Percentiles rank a stretch among this genome's conserved stretches.
Conservation (phyloP, 2,888 invertebrate species). For the Schrankia costaestrigalis region DNA sequence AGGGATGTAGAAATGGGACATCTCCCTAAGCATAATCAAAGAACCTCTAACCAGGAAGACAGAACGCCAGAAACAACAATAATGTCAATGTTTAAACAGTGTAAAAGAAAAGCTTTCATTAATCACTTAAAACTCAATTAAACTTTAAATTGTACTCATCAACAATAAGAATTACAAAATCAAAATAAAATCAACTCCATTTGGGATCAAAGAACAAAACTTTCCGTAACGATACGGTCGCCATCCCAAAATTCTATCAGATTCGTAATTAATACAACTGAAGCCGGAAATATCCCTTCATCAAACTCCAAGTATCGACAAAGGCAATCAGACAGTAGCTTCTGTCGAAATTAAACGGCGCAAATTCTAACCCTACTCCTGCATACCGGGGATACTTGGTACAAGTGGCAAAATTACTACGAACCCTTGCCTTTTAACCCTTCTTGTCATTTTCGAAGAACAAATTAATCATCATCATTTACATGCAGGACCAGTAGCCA, state of each 20-base stretch:
- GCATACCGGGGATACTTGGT: conserved; percentile 62
- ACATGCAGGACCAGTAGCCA: conserved; percentile 77
- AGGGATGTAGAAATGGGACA: no score
- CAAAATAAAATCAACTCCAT: conserved; percentile 28
- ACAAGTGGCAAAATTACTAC: conserved; percentile 66
- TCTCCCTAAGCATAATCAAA: no score
- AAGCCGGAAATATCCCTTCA: conserved; percentile 77
- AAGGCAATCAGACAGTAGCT: conserved; percentile 75
- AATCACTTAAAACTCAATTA: no score
- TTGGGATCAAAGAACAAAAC: conserved; percentile 55
- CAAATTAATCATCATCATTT: conserved; percentile 81
- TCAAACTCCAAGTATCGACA: conserved; percentile 68
- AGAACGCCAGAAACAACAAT: no score
- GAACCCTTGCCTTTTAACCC: conserved; percentile 72
- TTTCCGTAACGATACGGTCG: conserved; percentile 36
- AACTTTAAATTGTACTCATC: background rate
- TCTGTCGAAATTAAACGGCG: conserved; percentile 62
- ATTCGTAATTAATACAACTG: conserved; percentile 72
- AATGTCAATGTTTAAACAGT: no score
- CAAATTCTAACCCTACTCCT: conserved; percentile 46
- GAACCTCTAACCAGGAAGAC: no score
- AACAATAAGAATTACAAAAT: conserved; percentile 24
- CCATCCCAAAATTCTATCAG: conserved; percentile 45
- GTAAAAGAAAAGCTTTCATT: no score
- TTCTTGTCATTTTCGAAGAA: conserved; percentile 78